phyloP scores from a whole-genome alignment of 2,888 invertebrate species.

The Eupeodes latifasciatus region DNA sequence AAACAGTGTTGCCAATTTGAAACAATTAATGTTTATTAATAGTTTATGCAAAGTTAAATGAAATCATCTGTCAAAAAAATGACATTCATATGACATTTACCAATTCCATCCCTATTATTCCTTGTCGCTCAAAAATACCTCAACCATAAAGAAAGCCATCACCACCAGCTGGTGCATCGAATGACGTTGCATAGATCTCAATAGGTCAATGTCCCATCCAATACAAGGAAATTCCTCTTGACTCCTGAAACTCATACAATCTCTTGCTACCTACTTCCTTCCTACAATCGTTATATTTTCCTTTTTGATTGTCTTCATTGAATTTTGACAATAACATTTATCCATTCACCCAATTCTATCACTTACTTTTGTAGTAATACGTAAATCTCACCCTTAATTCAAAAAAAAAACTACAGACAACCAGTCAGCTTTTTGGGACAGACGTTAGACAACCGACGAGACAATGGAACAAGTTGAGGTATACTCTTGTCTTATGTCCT shows the following conservation, averaged over 20 bases:
- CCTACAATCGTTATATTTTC: constrained; percentile 16
- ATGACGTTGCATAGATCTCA: constrained; percentile 12
- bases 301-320: not conserved
- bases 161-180: constrained; percentile 22
- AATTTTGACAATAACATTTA: constrained; percentile 34
- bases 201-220: constrained; percentile 59
- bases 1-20: no score
- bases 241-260: not conserved
- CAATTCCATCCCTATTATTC: no score
- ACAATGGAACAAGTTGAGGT: constrained; percentile 68
- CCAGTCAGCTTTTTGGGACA: constrained; percentile 12
- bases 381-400: constrained; percentile 61
- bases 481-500: constrained; percentile 46
- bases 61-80: not conserved
- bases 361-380: constrained; percentile 21
- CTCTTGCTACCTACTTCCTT: not conserved
- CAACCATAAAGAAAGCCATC: not conserved
- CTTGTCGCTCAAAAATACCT: not conserved
- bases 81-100: not conserved
- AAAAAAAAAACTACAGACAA: constrained; percentile 44
- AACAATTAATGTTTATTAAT: no score
- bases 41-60: no score
- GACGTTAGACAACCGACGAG: constrained; percentile 38
- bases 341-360: constrained; percentile 52
- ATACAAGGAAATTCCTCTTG: constrained; percentile 47